Base-by-base conservation (phyloP, 2,888 invertebrate genomes). In the Melitaea athalia region DNA sequence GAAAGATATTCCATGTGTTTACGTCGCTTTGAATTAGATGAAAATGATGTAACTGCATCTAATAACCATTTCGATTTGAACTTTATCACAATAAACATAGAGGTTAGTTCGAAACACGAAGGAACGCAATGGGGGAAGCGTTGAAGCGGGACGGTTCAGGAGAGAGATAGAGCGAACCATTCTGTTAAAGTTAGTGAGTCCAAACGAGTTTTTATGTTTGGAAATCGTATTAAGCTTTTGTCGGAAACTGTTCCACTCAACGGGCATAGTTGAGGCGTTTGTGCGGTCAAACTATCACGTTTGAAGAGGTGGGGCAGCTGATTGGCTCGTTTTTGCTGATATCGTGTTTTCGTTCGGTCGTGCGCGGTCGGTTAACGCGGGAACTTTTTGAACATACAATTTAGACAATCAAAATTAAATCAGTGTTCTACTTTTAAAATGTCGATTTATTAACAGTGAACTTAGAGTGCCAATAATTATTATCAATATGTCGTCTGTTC, bases 201-300 rank as follows among this genome's bases (percentile, higher is more conserved):
- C 88, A 89, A 91, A 92, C 91, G 91, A 90, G 92, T 92, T 92
- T 92, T 92, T 92, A 90, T 91, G 92, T 92, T 92, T 87, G 90
- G 90, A 91, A 92, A 92, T 92, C 91, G 92, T 90, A 92, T 92
- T 92, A 92, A 91, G 92, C 92, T 92, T 92, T 92, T 92, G 92
- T 92, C 91, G 89, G 91, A 85, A 91, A 91, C 88, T 91, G 92
- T 91, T 89, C 86, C 89, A 91, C 87, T 92, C 92, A 92, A 86
- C 91, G 90, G 53, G 91, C 87, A 87, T 90, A 91, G 92, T 91
- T 87, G 88, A 89, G 89, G 85, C 87, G 89, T 86, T 89, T 86
- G 91, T 89, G 90, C 84, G 90, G 91, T 90, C 89, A 89, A 89
- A 91, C 91, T 92, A 91, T 88, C 84, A 85, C 81, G 88, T 87